phyloP scores from a whole-genome alignment of 2,888 invertebrate genomes.

The Papilio protenor region DNA sequence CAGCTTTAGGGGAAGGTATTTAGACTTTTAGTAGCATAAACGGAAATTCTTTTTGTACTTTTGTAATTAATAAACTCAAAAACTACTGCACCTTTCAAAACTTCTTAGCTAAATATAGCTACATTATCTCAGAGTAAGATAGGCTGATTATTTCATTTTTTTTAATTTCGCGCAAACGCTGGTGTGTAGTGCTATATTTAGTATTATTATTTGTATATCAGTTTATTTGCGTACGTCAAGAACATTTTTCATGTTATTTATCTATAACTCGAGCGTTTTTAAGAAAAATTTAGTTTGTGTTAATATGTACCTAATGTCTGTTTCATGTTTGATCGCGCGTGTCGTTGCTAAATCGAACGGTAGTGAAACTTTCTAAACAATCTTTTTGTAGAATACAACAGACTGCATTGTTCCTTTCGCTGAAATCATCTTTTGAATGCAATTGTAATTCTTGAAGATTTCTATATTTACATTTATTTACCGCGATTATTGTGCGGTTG shows the following conservation, averaged over 20 bases:
- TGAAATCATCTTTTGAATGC: neutral
- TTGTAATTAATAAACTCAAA: neutral
- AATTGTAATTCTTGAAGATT: neutral
- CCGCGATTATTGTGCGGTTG: neutral
- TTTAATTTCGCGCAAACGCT: too few relatives aligned
- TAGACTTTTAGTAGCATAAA: neutral
- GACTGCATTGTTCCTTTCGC: neutral
- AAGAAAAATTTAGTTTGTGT: neutral
- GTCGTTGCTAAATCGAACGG: conserved; percentile 28
- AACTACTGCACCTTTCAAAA: neutral
- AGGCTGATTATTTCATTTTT: too few relatives aligned
- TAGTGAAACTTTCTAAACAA: conserved; percentile 31
- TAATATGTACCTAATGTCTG: neutral
- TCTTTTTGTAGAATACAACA: conserved; percentile 7
- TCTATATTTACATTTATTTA: neutral
- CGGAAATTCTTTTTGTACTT: neutral
- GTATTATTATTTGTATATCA: too few relatives aligned
- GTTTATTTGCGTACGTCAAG: too few relatives aligned
- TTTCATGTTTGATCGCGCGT: conserved; percentile 21
- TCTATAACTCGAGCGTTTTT: too few relatives aligned
- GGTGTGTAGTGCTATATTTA: too few relatives aligned
- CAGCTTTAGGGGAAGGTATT: conserved; percentile 71
- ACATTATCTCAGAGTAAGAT: too few relatives aligned
- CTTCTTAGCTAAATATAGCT: neutral
- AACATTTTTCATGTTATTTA: too few relatives aligned